Percentiles rank a stretch among this genome's conserved stretches.
Evolutionary conservation across 2,888 invertebrate genomes (phyloP).

Genomic region (Hypena proboscidalis): DNA sequence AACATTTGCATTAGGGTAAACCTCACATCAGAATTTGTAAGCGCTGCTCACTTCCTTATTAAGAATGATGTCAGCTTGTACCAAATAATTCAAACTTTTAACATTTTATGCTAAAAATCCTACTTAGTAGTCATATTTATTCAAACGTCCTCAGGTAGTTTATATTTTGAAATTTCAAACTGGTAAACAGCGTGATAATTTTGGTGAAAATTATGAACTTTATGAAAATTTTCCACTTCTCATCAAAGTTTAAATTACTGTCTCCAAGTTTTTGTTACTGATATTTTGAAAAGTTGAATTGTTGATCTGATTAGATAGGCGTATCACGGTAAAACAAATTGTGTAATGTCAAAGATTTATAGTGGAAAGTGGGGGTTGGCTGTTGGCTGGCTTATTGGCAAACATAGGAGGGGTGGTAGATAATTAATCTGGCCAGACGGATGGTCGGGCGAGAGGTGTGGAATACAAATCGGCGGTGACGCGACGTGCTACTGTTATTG

Average conservation of each 20-base stretch:
- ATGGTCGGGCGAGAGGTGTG: constrained; percentile 61
- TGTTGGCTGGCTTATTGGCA: constrained; percentile 73
- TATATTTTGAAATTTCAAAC: too few relatives aligned
- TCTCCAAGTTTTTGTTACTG: constrained; percentile 30
- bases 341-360: constrained; percentile 60
- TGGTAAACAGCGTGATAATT: constrained; percentile 8
- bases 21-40: not conserved
- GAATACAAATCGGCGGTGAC: constrained; percentile 75
- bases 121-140: too few relatives aligned
- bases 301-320: constrained; percentile 34
- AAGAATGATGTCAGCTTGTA: constrained; percentile 2
- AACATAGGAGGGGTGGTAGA: constrained; percentile 76
- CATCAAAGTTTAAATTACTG: constrained; percentile 50
- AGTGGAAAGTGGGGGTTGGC: constrained; percentile 64
- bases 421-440: constrained; percentile 83
- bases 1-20: constrained; percentile 10
- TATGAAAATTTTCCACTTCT: constrained; percentile 31
- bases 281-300: constrained; percentile 22
- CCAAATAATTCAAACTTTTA: constrained; percentile 16
- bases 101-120: constrained; percentile 18
- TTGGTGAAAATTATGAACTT: constrained; percentile 40
- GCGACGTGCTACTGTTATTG: constrained; percentile 49
- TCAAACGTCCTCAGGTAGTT: too few relatives aligned
- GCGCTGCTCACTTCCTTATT: not conserved
- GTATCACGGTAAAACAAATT: constrained; percentile 37